Conservation (phyloP, 2,113 vertebrate genomes). For the Bombycilla garrulus region DNA sequence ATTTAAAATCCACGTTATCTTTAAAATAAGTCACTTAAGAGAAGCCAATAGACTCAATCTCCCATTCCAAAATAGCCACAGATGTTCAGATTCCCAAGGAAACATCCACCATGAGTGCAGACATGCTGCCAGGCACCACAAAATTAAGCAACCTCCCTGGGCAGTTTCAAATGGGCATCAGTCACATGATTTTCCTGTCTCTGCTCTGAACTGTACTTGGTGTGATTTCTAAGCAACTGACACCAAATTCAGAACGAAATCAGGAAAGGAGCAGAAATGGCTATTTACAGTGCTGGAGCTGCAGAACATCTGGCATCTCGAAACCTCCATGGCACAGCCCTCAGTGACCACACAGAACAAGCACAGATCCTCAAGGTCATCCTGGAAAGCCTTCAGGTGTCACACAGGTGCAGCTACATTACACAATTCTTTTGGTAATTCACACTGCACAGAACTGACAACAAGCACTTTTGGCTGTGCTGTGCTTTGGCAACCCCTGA, state of each 20-base stretch:
- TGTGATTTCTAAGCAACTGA: neutral
- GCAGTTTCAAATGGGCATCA: neutral
- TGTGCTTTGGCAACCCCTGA: neutral
- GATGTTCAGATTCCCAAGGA: neutral
- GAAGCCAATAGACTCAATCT: conserved; percentile 3
- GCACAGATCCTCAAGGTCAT: neutral
- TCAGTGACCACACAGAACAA: neutral
- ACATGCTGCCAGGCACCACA: conserved; percentile 23
- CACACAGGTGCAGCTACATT: neutral
- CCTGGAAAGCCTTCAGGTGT: neutral
- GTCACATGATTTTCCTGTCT: neutral
- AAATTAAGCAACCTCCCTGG: neutral
- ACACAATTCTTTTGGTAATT: neutral
- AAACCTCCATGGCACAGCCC: neutral
- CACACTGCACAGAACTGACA: neutral
- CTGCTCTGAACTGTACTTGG: neutral
- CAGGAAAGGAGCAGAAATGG: neutral
- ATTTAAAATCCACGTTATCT: neutral
- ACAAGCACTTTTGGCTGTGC: neutral
- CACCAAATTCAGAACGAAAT: neutral
- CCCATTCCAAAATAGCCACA: neutral
- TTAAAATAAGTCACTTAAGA: neutral
- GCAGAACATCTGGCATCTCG: neutral
- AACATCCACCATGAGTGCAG: neutral
- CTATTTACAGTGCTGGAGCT: neutral